A percentile compares a stretch with the other conserved stretches of the same genome.
phyloP scores from a whole-genome alignment of 2,797 vertebrate genomes.

The Parauchenoglanis punctatus region DNA sequence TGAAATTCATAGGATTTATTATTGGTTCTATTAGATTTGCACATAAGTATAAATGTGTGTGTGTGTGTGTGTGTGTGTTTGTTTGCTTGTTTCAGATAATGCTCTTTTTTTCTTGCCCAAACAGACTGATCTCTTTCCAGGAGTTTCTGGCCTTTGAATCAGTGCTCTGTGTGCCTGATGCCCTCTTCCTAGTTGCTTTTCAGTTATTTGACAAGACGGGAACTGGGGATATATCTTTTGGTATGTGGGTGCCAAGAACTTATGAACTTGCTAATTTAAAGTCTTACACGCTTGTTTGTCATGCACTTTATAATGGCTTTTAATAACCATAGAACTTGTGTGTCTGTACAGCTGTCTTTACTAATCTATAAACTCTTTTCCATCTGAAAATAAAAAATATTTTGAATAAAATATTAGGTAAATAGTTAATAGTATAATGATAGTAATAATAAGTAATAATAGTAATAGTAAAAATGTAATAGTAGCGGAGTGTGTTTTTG shows the following conservation, averaged over 20 bases:
- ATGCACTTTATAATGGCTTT: neutral
- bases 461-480: conserved; percentile 21
- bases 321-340: neutral
- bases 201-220: conserved; percentile 97
- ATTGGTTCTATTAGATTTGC: neutral
- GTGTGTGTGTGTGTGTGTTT: neutral
- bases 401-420: neutral
- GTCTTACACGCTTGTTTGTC: neutral
- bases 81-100: conserved; percentile 36
- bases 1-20: neutral
- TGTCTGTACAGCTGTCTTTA: neutral
- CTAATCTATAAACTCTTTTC: neutral
- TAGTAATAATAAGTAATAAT: neutral
- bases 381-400: neutral
- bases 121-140: conserved; percentile 96
- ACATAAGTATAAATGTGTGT: neutral
- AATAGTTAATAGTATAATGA: neutral
- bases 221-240: conserved; percentile 90
- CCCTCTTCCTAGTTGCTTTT: conserved; percentile 95
- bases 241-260: conserved; percentile 78
- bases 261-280: conserved; percentile 59
- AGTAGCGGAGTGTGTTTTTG: conserved; percentile 39
- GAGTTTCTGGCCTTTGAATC: conserved; percentile 98
- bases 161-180: conserved; percentile 92
- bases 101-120: conserved; percentile 64